A percentile compares a stretch with the other conserved stretches of the same genome.
Evolutionary conservation across 2,113 vertebrate species (phyloP).

Genomic region (Melanostigma gelatinosum): DNA sequence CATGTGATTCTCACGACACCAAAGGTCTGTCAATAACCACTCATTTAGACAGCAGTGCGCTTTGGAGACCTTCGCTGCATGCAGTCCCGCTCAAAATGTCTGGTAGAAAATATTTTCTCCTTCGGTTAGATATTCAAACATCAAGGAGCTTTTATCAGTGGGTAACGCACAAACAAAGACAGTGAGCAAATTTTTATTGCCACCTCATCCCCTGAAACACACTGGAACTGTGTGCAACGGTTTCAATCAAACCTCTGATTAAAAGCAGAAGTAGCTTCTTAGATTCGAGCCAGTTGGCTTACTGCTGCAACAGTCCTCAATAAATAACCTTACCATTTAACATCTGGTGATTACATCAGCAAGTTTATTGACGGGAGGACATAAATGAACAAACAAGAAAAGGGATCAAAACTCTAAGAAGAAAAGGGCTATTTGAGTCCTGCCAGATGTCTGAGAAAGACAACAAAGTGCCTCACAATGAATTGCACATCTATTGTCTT

Average conservation of each 20-base stretch:
- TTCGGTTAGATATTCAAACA: conserved; percentile 76
- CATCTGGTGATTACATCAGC: conserved; percentile 46
- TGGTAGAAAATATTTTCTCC: conserved; percentile 80
- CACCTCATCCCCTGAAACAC: conserved; percentile 71
- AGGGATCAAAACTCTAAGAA: conserved; percentile 21
- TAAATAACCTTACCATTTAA: conserved; percentile 46
- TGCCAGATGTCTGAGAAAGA: conserved; percentile 38
- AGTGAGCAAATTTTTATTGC: conserved; percentile 62
- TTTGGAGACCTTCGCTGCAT: conserved; percentile 78
- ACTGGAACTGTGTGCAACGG: conserved; percentile 49
- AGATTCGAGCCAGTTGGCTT: conserved; percentile 22
- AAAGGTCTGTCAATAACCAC: conserved; percentile 85
- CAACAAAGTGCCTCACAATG: conserved; percentile 46
- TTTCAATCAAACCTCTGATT: conserved; percentile 60
- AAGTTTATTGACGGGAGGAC: conserved; percentile 28
- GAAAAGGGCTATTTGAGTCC: conserved; percentile 22
- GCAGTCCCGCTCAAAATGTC: conserved; percentile 77
- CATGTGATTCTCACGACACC: conserved; percentile 76
- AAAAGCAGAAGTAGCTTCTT: conserved; percentile 41
- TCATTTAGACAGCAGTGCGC: conserved; percentile 82
- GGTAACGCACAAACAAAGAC: conserved; percentile 71
- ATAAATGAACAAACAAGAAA: conserved; percentile 28
- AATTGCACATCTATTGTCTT: conserved; percentile 44
- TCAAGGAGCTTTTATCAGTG: conserved; percentile 73
- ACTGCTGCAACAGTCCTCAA: conserved; percentile 39